Evolutionary conservation across 2,113 vertebrate species (phyloP).

Genomic region (Mesembrinibis cayennensis): DNA sequence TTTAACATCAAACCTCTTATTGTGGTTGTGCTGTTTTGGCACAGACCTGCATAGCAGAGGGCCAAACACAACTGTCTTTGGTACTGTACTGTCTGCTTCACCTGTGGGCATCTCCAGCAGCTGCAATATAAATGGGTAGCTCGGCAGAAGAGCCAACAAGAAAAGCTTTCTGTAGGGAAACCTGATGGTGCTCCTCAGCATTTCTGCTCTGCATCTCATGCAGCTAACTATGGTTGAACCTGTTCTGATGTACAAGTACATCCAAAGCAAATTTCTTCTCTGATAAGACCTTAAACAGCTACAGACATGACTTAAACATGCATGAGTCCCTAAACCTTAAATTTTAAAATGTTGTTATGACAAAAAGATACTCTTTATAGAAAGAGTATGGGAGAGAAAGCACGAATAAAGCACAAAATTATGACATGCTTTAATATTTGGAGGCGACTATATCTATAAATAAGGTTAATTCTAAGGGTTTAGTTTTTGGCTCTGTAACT

Average conservation of each 20-base stretch:
- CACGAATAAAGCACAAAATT: background rate
- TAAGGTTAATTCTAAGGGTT: background rate
- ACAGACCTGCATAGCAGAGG: background rate
- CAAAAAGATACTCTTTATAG: background rate
- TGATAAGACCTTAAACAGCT: background rate
- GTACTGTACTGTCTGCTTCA: background rate
- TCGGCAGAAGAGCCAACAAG: background rate
- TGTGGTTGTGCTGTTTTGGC: background rate
- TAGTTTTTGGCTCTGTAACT: background rate
- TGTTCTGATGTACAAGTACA: background rate
- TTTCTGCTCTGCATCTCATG: background rate
- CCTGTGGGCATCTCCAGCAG: background rate
- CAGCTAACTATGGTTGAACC: background rate
- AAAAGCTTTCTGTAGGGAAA: background rate
- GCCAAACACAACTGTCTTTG: background rate
- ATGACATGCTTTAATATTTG: background rate
- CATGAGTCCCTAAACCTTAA: background rate
- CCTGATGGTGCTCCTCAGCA: background rate
- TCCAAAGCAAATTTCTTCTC: background rate
- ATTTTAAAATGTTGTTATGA: background rate
- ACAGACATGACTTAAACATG: background rate
- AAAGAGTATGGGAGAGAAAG: background rate
- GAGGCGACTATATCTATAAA: background rate
- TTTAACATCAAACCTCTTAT: background rate
- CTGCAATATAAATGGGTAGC: background rate